phyloP scores from a whole-genome alignment of 2,888 invertebrate genomes.

The Mythimna pallens region DNA sequence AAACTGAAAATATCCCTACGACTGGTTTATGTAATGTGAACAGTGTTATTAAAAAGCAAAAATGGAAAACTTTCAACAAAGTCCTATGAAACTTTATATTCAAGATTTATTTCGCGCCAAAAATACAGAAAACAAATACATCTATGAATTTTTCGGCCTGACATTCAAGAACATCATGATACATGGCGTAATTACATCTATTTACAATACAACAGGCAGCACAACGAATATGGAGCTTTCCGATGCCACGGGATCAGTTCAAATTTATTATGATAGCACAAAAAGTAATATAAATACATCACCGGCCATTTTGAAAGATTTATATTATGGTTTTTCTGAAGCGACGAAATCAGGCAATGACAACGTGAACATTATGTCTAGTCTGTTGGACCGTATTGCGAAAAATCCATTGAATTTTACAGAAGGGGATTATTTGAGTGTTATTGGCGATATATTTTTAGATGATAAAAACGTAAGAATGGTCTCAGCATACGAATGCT shows the following conservation, averaged over 20 bases:
- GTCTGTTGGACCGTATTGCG: slow-evolving; percentile 75
- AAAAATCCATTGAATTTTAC: slow-evolving; percentile 72
- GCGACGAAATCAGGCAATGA: slow-evolving; percentile 74
- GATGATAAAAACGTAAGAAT: slow-evolving; percentile 78
- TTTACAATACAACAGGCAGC: slow-evolving; percentile 74
- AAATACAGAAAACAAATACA: slow-evolving; percentile 79
- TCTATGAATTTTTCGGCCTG: slow-evolving; percentile 81
- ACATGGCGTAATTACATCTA: slow-evolving; percentile 82
- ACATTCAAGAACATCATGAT: slow-evolving; percentile 86
- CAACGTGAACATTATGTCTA: slow-evolving; percentile 78
- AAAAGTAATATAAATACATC: slow-evolving; percentile 76
- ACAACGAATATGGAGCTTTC: slow-evolving; percentile 81
- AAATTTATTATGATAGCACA: slow-evolving; percentile 79
- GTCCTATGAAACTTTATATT: slow-evolving; percentile 83
- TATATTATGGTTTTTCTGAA: slow-evolving; percentile 72
- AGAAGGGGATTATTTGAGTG: slow-evolving; percentile 77
- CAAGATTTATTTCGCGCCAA: slow-evolving; percentile 86
- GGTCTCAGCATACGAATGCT: slow-evolving; percentile 82
- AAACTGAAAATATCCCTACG: background rate
- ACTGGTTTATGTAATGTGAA: slow-evolving; percentile 6
- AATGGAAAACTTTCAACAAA: slow-evolving; percentile 72
- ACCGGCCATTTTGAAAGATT: slow-evolving; percentile 70
- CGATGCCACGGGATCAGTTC: slow-evolving; percentile 83
- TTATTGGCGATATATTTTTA: slow-evolving; percentile 85
- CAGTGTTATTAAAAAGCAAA: background rate